Base-by-base conservation (phyloP, 1,140 invertebrate species). In the Portunus trituberculatus region DNA sequence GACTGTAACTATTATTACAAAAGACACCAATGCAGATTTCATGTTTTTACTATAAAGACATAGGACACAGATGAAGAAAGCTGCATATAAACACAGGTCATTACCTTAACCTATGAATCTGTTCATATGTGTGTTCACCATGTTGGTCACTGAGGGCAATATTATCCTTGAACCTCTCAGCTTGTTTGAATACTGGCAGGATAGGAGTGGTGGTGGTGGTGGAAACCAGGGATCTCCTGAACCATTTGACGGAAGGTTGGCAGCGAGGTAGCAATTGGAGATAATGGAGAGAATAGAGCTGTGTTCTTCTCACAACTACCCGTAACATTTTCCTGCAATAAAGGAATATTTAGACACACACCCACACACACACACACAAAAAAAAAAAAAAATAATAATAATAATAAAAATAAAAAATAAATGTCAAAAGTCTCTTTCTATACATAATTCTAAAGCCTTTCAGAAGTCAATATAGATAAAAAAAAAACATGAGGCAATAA, bases 71-170 rank as follows among this genome's bases (percentile, higher is more conserved):
- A 6, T 39, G 25, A 10, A 12, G 90, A n/a, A n/a, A 6, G 25
- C 29, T n/a, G 45, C 28, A 16, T 0, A 20, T 14, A 28, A 20
- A 52, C 16, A 39, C 14, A 59, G 52, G 52, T 10, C 46, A 25
- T n/a, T 29, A 94, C 93, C 93, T 94, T 82, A 94, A 82, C 31
- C 67, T 94, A 82, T 91, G 76, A 46, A 94, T 94, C 0, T 94
- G 93, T 83, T 31, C 76, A 91, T 94, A 94, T 14, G 93, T 91
- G 45, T 94, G 93, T 91, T 94, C 88, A 12, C 93, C 93, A 31
- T 94, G 93, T 32, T 94, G 88, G 76, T 94, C 93, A 28, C 32
- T 94, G 20, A 94, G 45, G 10, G 93, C 93, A 16, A 94, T 46
- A 76, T 91, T 52, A 89, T 94, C 93, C 10, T 82, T 29, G 32